Evolutionary conservation across 2,113 vertebrate species (phyloP), one percentile per base, ranked within the genome.

Genomic region (Pelvicachromis taeniatus): DNA sequence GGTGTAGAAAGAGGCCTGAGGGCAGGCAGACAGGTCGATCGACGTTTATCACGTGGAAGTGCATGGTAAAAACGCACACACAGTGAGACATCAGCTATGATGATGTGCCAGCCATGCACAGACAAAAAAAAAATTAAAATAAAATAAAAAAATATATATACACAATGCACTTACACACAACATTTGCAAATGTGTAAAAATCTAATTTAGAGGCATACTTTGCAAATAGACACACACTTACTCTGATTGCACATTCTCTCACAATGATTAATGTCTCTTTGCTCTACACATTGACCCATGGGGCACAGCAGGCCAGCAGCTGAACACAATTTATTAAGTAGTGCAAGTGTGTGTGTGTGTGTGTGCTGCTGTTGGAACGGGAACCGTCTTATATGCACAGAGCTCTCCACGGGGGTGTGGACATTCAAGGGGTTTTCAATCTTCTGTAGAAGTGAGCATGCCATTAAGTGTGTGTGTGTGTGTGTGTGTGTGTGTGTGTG

Each of bases 251-350:
- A 91, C 91, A 91, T 87, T 73, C 53, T 54, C 53, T 52, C 80
- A 48, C 80, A 87, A 93, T 95, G 94, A 95, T 94, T 94, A 94
- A 94, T 95, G 93, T 85, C 80, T 84, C 89, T 89, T 85, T 90
- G 88, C 84, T 89, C 87, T 85, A 68, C 82, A 91, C 87, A 61
- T 86, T 92, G 91, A 94, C 92, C 91, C 89, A 61, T 17, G 58
- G 93, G 93, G 87, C 91, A 87, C 87, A 91, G 87, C 88, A 82
- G 93, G 89, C 81, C 93, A 93, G 81, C 80, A 85, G 88, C 89
- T 90, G 86, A 93, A 91, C 87, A 92, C 91, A 89, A 94, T 95
- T 93, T 91, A 93, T 94, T 93, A 92, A 86, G 90, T 87, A 78
- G 80, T 83, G 77, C 50, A 54, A 79, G 73, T 78, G 26, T 77